Conservation (phyloP, 1,140 invertebrate genomes). For the Ladona fulva region DNA sequence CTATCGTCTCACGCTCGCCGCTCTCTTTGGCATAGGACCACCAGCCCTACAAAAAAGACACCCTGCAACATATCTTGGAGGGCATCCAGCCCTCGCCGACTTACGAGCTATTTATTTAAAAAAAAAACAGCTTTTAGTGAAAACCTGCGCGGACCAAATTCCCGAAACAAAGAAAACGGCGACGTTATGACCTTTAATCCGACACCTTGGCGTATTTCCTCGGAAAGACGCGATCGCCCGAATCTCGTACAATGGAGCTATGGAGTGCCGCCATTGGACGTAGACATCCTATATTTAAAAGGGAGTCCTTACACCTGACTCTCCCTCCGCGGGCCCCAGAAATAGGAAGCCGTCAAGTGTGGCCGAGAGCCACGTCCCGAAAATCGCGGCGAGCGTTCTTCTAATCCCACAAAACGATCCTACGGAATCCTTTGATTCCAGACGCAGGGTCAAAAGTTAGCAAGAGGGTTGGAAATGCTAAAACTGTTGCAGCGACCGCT, state of each 20-base stretch:
- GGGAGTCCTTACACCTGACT: background rate
- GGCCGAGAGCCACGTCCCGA: too few relatives aligned
- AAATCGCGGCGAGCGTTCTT: too few relatives aligned
- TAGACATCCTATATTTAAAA: background rate
- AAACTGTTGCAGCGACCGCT: too few relatives aligned
- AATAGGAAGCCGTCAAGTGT: constrained; percentile 5
- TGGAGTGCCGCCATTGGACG: too few relatives aligned
- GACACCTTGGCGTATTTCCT: background rate
- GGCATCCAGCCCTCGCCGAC: background rate
- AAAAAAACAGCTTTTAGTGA: too few relatives aligned
- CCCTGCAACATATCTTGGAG: background rate
- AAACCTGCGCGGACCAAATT: too few relatives aligned
- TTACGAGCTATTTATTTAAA: too few relatives aligned
- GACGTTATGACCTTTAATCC: background rate
- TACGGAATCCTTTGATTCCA: too few relatives aligned
- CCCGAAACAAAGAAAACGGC: background rate
- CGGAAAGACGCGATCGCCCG: background rate
- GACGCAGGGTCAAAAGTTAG: too few relatives aligned
- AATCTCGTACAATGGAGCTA: background rate
- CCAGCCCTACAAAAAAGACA: background rate
- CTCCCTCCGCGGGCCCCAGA: background rate
- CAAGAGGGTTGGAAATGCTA: too few relatives aligned
- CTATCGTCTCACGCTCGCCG: background rate
- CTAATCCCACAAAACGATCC: too few relatives aligned
- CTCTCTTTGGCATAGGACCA: background rate